Base-by-base conservation (phyloP, 2,888 invertebrate species). In the Pandemis cinnamomeana region DNA sequence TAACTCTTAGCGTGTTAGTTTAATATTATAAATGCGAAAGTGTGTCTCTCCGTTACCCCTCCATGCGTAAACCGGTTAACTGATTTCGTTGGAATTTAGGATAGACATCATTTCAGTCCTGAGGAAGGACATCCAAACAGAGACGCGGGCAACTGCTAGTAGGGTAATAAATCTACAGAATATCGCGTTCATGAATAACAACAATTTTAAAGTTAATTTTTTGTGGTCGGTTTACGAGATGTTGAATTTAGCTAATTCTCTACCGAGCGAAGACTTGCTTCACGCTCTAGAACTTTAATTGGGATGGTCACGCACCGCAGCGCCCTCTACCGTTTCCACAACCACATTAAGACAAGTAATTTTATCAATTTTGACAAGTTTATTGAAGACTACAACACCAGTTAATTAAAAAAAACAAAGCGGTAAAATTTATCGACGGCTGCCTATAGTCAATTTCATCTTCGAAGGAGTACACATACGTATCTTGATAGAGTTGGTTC, bases 211-310 rank as follows among this genome's bases (percentile, higher is more conserved):
- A 69, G 36, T 36, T 42, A n/a, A 68, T 71, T 78, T 75, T 81
- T 80, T 79, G 78, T 72, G 71, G 68, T 75, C 76, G 79, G 78
- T 75, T 76, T 81, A 81, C 81, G 84, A 84, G 86, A 83, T 80
- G 80, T 82, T 78, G 79, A 80, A 80, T 84, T 84, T 80, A 83
- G 44, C 48, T 64, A 83, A 48, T 64, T 64, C 46, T 64, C 64
- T 64, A 63, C 46, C 84, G 87, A 87, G 78, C 88, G 88, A 82
- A 82, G 79, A 85, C 86, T 81, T 86, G 86, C 85, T 82, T 89
- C 83, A 89, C 90, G 93, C 90, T 93, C 93, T 87, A 90, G 90
- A 90, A 89, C 86, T 89, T 91, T 92, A 93, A 93, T 94, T 94
- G 92, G 93, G 93, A 92, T 86, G 91, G 93, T 93, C 92, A 90